These are phyloP conservation scores for Plumapathes pennacea DNA, from an alignment of 92 coral and sea anemone genomes.

Conservation along the genomic window DNA sequence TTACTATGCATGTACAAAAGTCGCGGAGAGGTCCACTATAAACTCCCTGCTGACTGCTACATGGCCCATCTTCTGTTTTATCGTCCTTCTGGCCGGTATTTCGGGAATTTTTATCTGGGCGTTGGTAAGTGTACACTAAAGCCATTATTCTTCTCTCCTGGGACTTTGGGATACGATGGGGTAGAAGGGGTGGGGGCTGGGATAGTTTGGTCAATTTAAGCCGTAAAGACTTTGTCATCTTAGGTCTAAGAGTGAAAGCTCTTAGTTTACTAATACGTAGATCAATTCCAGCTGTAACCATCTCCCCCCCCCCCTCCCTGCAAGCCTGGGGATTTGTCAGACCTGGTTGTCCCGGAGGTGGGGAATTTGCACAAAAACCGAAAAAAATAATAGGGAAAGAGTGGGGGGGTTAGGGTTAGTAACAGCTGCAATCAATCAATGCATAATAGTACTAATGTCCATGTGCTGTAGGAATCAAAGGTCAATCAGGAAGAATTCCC, in stretches of 20 bases:
- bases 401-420: no score
- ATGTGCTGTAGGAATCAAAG: slow-evolving; percentile 43
- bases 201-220: not conserved
- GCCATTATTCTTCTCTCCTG: not conserved
- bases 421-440: not conserved
- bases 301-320: no score
- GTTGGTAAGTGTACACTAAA: slow-evolving; percentile 32
- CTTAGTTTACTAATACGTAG: no score
- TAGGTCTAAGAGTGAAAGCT: no score
- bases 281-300: no score
- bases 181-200: not conserved
- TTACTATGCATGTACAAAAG: slow-evolving; percentile 51
- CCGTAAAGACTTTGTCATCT: no score
- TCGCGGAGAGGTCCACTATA: slow-evolving; percentile 17
- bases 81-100: slow-evolving; percentile 56
- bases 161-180: not conserved
- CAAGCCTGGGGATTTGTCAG: no score
- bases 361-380: no score
- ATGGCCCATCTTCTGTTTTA: slow-evolving; percentile 67
- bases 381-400: no score
- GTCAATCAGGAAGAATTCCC: slow-evolving; percentile 52
- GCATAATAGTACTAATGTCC: not conserved
- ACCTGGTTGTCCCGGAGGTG: no score
- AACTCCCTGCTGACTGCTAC: slow-evolving; percentile 46
- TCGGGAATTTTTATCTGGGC: slow-evolving; percentile 75